Evolutionary conservation across 2,113 vertebrate species (phyloP).

Genomic region (Brienomyrus brachyistius): DNA sequence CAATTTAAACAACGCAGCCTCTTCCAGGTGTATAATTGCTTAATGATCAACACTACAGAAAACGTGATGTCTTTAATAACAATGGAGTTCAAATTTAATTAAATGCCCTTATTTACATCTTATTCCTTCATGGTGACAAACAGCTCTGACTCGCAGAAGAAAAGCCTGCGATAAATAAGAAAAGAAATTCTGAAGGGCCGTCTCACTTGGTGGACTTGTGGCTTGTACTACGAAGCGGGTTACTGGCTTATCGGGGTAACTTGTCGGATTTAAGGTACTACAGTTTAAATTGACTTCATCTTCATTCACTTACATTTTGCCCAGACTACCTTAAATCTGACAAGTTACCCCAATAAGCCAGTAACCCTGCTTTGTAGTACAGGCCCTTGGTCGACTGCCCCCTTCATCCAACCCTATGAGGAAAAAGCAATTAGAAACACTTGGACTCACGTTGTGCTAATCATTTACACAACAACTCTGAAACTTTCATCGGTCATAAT

Average conservation of each 20-base stretch:
- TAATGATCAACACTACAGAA: neutral
- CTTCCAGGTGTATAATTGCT: neutral
- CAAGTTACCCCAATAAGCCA: too few species aligned
- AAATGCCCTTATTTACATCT: neutral
- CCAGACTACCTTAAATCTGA: too few species aligned
- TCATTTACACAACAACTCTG: neutral
- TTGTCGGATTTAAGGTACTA: too few species aligned
- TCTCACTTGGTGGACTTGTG: neutral
- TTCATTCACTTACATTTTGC: too few species aligned
- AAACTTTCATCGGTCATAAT: neutral
- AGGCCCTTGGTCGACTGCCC: neutral
- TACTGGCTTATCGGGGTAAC: too few species aligned
- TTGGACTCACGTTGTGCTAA: neutral
- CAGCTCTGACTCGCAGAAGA: neutral
- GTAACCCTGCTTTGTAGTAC: too few species aligned
- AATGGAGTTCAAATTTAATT: neutral
- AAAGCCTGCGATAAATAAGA: neutral
- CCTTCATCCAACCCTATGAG: neutral
- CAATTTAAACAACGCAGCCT: neutral
- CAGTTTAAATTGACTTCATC: too few species aligned
- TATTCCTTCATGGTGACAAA: neutral
- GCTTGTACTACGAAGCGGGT: too few species aligned
- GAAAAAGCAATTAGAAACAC: neutral
- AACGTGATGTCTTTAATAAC: conserved; percentile 6
- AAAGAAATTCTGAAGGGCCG: neutral